Conservation (phyloP, 2,113 vertebrate species). For the Girardinichthys multiradiatus region DNA sequence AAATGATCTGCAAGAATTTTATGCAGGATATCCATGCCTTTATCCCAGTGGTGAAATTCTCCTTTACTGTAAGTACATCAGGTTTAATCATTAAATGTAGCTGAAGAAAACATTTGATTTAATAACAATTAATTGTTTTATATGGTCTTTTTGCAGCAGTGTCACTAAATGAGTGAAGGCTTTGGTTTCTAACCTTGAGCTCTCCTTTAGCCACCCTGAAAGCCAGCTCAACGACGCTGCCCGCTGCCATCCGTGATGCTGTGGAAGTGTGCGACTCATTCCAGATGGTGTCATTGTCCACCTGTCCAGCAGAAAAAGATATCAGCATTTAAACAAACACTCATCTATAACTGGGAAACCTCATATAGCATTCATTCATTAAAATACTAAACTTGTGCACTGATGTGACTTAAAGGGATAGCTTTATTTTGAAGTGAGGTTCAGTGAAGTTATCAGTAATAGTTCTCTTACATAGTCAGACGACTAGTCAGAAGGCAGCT, state of each 20-base stretch:
- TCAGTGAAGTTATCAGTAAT: no score
- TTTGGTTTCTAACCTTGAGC: slow-evolving; percentile 84
- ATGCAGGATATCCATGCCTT: no score
- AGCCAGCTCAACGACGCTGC: slow-evolving; percentile 90
- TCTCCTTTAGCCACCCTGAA: slow-evolving; percentile 90
- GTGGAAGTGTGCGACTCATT: slow-evolving; percentile 96
- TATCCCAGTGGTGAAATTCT: not conserved
- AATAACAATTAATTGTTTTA: not conserved
- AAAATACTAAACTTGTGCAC: slow-evolving; percentile 3
- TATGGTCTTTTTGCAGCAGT: not conserved
- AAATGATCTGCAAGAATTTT: no score
- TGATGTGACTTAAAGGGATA: not conserved
- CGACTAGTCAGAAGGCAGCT: no score
- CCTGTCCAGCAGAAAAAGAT: slow-evolving; percentile 74
- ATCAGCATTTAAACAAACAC: not conserved
- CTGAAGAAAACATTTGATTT: no score
- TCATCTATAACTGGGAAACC: not conserved
- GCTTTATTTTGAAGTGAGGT: not conserved
- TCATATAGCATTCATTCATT: not conserved
- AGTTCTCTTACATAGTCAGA: no score
- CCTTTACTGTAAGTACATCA: no score
- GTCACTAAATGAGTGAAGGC: no score
- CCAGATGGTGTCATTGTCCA: slow-evolving; percentile 97
- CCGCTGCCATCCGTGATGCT: slow-evolving; percentile 90
- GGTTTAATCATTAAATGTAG: no score